Evolutionary conservation across 2,797 vertebrate species (phyloP).

Genomic region (Phrynocephalus forsythii): DNA sequence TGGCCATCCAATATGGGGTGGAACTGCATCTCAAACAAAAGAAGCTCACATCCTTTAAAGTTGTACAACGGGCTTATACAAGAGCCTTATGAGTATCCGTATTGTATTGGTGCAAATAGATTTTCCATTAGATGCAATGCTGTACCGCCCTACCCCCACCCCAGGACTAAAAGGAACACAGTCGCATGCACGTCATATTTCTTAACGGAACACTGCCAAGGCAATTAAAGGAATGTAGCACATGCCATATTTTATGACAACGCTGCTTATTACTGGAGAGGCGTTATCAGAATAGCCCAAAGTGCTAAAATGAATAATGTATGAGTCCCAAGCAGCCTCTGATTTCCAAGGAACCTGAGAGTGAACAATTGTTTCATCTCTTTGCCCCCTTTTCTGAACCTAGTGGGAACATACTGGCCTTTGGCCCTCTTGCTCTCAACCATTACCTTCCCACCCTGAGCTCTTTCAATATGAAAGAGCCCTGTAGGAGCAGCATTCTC

Average conservation of each 20-base stretch:
- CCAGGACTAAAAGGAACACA: not conserved
- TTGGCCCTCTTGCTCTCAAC: conserved; percentile 34
- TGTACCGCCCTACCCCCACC: conserved; percentile 4
- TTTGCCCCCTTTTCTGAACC: conserved; percentile 48
- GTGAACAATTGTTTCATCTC: conserved; percentile 46
- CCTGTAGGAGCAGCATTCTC: conserved; percentile 30
- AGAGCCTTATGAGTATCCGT: conserved; percentile 12
- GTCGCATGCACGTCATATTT: not conserved
- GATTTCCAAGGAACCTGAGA: conserved; percentile 50
- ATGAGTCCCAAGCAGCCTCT: conserved; percentile 35
- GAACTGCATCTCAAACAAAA: conserved; percentile 31
- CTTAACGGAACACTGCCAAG: conserved; percentile 14
- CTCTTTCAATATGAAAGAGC: conserved; percentile 35
- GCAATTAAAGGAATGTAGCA: conserved; percentile 18
- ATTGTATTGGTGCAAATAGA: conserved; percentile 37
- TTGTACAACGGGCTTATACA: not conserved
- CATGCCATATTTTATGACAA: conserved; percentile 28
- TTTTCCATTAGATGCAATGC: not conserved
- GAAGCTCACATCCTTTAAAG: conserved; percentile 41
- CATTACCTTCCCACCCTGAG: conserved; percentile 14
- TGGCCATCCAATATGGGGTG: not conserved
- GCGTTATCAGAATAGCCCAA: conserved; percentile 43
- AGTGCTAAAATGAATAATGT: conserved; percentile 49
- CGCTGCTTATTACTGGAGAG: conserved; percentile 41
- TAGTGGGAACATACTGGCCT: conserved; percentile 60